Base-by-base conservation (phyloP, 2,888 invertebrate genomes). In the Isotomurus palustris region DNA sequence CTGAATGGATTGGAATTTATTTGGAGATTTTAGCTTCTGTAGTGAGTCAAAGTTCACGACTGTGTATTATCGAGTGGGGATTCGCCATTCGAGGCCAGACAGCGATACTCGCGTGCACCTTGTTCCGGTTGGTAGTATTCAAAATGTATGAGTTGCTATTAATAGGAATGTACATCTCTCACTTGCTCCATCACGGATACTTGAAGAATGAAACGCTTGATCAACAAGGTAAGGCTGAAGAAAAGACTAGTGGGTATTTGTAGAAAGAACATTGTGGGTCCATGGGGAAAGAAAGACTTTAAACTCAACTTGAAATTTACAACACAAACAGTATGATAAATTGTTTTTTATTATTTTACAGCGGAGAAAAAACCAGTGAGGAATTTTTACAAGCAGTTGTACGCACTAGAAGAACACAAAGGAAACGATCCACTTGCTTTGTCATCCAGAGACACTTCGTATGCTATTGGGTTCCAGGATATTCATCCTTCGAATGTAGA, bases 141-240 rank as follows among this genome's bases (percentile, higher is more conserved):
- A 50, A 50, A 22, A 24, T 25, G n/a, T 50, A 50, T 17, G 35
- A 38, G n/a, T 24, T 50, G 3, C 3, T 50, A 2, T 24, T 50
- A 5, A 14, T 32, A 10, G n/a, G 3, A 14, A 25, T 4, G 25
- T 50, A 50, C 50, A 50, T 50, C 25, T 14, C 4, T 4, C 22
- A 50, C 12, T 27, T 47, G n/a, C 43, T 43, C 43, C 43, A 24
- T 8, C 8, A 32, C 14, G 32, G 32, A 14, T 32, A 32, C 14
- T 14, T 32, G 8, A 32, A 32, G 32, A 14, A 10, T 10, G 32
- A 14, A 32, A 8, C 8, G 32, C 14, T 8, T 32, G 32, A 14
- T 32, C 14, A 32, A 8, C 8, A 10, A 32, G 8, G 14, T 32
- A 10, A 32, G 8, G 32, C n/a, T n/a, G n/a, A n/a, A n/a, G n/a